Evolutionary conservation across 2,113 vertebrate genomes (phyloP).

Genomic region (Brachypteracias leptosomus): DNA sequence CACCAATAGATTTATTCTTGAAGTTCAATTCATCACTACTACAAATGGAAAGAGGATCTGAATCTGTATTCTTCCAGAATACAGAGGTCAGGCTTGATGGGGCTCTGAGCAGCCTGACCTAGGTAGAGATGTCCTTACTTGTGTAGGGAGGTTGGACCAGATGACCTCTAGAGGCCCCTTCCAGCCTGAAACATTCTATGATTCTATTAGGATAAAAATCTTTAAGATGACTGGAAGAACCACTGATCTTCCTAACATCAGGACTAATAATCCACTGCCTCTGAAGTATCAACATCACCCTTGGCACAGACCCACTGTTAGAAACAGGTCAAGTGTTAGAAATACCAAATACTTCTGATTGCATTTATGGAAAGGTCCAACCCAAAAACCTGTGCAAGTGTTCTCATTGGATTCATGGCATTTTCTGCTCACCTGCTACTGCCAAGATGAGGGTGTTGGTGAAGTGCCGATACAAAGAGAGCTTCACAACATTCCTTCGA

Average conservation of each 20-base stretch:
- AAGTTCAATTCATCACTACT: neutral
- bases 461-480: constrained; percentile 94
- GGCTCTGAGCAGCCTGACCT: no score
- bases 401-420: neutral
- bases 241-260: neutral
- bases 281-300: neutral
- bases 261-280: neutral
- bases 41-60: neutral
- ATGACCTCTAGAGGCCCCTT: no score
- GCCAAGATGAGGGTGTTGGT: constrained; percentile 96
- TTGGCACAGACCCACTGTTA: neutral
- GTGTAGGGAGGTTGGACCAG: no score
- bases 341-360: neutral
- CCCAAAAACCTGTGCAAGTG: neutral
- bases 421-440: constrained; percentile 85
- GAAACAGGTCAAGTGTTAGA: neutral
- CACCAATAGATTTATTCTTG: neutral
- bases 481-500: constrained; percentile 92
- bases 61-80: neutral
- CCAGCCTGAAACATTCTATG: no score
- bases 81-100: no score
- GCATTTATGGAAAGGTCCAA: neutral
- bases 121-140: no score
- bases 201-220: no score
- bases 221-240: neutral